Base-by-base conservation (phyloP, 2,888 invertebrate genomes). In the Clostera curtula region DNA sequence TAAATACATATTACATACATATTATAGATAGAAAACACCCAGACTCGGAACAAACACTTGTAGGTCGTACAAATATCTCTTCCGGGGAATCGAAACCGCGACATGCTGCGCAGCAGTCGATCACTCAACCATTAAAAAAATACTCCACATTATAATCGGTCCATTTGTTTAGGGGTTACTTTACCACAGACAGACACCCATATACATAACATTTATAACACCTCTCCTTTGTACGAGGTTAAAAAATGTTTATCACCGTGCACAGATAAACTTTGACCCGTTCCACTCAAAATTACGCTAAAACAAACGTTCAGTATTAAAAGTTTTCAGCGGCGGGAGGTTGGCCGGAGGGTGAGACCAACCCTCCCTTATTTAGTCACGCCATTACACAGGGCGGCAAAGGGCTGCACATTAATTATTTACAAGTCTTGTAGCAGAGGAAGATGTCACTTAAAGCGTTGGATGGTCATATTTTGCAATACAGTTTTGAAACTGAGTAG, bases 351-450 rank as follows among this genome's bases (percentile, higher is more conserved):
- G 52, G 50, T 31, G 57, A n/a, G 46, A 46, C 36, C 45, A 48
- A 40, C 51, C 57, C 67, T 59, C 65, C 73, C 75, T 73, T 74
- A 72, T 76, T 80, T 77, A 75, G 75, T 70, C 76, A 75, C 69
- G 70, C 74, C 75, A 77, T 80, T 80, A 77, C 71, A 64, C 74
- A 65, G 62, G 56, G 60, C 60, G 65, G 61, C 69, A 74, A 76
- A 80, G 77, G 80, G 77, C 69, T 74, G 48, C 51, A 43, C 40
- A 67, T 80, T 70, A 75, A 76, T 75, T 66, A 74, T 76, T 67
- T 45, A 68, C 50, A 48, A 31, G 31, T 10, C 23, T 36, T 33
- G 38, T 40, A 36, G 34, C 11, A 33, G 20, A 49, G 49, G 45
- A 60, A 58, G 64, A 59, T 58, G 64, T 57, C 61, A 54, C 59